Conservation (phyloP, 2,888 invertebrate genomes). For the Notodonta dromedarius region DNA sequence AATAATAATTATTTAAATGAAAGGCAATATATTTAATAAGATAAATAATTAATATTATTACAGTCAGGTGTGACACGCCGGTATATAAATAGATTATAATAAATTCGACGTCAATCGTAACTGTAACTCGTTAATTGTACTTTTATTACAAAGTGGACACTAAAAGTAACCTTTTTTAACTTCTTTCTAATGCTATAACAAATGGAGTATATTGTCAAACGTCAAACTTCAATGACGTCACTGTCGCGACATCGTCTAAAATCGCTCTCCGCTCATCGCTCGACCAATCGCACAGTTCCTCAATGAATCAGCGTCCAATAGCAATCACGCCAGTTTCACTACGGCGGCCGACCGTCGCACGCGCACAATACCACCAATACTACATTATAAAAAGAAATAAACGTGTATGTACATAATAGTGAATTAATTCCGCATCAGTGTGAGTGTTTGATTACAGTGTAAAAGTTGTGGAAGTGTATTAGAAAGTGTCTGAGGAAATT, state of each 20-base stretch:
- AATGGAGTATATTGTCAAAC: no score
- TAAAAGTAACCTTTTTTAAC: no score
- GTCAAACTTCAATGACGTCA: not conserved
- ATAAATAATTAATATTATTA: no score
- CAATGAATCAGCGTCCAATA: conserved; percentile 41
- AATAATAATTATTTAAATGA: no score
- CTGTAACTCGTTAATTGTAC: no score
- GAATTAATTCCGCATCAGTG: not conserved
- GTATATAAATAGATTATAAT: no score
- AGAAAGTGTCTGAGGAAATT: not conserved
- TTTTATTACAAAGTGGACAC: no score
- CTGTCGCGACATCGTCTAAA: not conserved
- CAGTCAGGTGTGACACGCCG: no score
- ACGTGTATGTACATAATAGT: conserved; percentile 1
- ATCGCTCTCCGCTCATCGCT: conserved; percentile 12
- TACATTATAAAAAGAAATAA: conserved; percentile 6
- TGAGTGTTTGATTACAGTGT: not conserved
- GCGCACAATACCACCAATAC: conserved; percentile 10
- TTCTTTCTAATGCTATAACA: no score
- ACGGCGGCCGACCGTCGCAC: conserved; percentile 16
- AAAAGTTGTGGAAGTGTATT: not conserved
- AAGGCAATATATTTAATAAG: no score
- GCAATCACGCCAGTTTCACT: conserved; percentile 20
- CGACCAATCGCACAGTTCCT: conserved; percentile 11
- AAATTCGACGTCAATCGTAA: no score